Conservation (phyloP, 2,888 invertebrate genomes). For the Oscheius sp. region DNA sequence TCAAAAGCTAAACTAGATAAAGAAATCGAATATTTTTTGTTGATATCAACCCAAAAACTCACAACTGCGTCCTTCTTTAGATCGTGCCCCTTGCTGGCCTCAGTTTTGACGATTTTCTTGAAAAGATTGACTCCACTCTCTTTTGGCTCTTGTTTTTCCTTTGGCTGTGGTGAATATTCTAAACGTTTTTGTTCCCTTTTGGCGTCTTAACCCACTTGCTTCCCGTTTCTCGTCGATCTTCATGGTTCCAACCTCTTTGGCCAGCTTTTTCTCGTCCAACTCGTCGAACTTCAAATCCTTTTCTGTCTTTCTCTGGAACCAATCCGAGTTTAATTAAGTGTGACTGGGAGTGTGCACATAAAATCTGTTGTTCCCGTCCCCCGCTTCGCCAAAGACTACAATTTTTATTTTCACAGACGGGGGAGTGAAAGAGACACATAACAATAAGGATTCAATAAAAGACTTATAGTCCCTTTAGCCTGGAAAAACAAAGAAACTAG, state of each 20-base stretch:
- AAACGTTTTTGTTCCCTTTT: not conserved
- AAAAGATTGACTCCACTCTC: not conserved
- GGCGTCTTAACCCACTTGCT: not conserved
- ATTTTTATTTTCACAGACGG: not conserved
- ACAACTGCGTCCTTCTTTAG: conserved; percentile 15
- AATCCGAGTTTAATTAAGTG: not conserved
- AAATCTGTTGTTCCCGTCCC: not conserved
- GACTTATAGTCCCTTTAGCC: no score
- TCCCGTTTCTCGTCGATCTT: conserved; percentile 10
- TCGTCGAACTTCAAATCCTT: conserved; percentile 16
- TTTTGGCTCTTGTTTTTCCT: not conserved
- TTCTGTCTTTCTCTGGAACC: conserved; percentile 12
- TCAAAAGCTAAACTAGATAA: no score
- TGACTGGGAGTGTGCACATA: not conserved
- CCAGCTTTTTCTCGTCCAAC: conserved; percentile 16
- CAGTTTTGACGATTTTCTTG: conserved; percentile 8
- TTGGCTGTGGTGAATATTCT: conserved; percentile 16
- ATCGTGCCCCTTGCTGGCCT: not conserved
- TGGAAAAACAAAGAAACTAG: no score
- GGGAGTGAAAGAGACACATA: no score
- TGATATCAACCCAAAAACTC: not conserved
- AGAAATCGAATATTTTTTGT: no score
- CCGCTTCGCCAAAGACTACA: not conserved
- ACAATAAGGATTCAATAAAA: no score
- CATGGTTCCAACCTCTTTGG: conserved; percentile 4